Evolutionary conservation across 2,113 vertebrate genomes (phyloP), one percentile per base, ranked within the genome.

Genomic region (Myiozetetes cayanensis): DNA sequence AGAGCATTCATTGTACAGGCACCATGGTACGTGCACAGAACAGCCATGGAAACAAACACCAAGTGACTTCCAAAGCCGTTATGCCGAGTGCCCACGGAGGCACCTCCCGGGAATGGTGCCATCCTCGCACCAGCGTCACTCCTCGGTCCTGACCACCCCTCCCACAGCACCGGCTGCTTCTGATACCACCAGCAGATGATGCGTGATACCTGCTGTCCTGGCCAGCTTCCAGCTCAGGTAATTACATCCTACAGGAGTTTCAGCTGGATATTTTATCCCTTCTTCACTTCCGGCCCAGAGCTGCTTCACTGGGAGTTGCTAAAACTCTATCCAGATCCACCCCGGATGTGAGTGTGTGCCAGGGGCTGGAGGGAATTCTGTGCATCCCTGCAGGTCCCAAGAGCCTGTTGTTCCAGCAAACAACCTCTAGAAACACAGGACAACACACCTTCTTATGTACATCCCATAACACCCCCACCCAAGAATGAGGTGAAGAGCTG

Each of bases 161-260:
- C 44, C 87, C 22, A 6, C 59, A 53, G 16, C 1, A 9, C n/a
- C 0, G 0, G 43, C 53, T 75, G 58, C 91, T 80, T 56, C 87
- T 80, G 93, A 73, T 93, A 80, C 53, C 87, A 75, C 89, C 58
- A 70, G 41, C 58, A 94, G 89, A 89, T 80, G 71, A 91, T 89
- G 67, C 55, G 58, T 3, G 47, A 37, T 86, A 87, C 71, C 75
- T 80, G 87, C 53, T 44, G 63, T 62, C 72, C 93, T 96, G 94
- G 96, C 79, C 47, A 41, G 49, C 70, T 74, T 78, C 96, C 96
- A 96, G 83, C 44, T 65, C 68, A 94, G 79, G 90, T 92, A 96
- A 96, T 97, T 96, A 97, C 89, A 95, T 89, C 94, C 92, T 68
- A 96, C 94, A 94, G 93, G 88, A 97, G 93, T 95, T 96, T 94